Percentiles rank a stretch among this genome's conserved stretches.
These are phyloP conservation scores for Ibycter americanus DNA, from an alignment of 2,797 vertebrate genomes.

Conservation along the genomic window DNA sequence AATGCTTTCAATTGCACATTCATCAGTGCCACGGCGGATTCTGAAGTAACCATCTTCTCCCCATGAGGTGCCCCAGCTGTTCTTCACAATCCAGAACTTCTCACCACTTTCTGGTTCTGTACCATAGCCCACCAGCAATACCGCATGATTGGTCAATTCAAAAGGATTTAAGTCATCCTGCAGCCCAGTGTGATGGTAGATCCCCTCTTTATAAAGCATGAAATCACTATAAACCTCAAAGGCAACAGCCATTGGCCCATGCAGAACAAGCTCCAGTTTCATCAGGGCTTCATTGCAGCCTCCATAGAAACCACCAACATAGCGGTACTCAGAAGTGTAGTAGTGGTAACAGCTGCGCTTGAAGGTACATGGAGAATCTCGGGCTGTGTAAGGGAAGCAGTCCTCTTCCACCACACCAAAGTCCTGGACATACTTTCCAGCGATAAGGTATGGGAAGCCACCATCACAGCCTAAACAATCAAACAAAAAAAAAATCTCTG, in stretches of 20 bases:
- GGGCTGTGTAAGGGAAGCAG: constrained; percentile 87
- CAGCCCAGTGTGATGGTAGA: constrained; percentile 93
- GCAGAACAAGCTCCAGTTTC: constrained; percentile 89
- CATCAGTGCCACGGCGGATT: constrained; percentile 89
- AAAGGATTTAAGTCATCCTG: constrained; percentile 87
- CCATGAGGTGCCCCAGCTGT: constrained; percentile 92
- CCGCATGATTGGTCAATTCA: constrained; percentile 94
- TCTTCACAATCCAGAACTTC: constrained; percentile 94
- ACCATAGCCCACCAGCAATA: constrained; percentile 93
- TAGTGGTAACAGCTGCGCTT: constrained; percentile 77
- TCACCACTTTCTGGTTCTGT: constrained; percentile 79
- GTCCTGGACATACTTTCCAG: constrained; percentile 92
- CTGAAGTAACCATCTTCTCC: constrained; percentile 92
- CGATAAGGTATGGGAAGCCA: constrained; percentile 93
- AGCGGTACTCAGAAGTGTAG: constrained; percentile 87
- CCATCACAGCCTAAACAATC: constrained; percentile 89
- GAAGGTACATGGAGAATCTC: constrained; percentile 78
- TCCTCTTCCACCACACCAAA: constrained; percentile 92
- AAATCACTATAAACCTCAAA: constrained; percentile 94
- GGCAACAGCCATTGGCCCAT: constrained; percentile 87
- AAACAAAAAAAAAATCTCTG: no score
- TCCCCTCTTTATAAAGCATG: constrained; percentile 84
- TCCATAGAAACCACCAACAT: constrained; percentile 95
- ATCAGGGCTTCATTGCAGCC: constrained; percentile 92
- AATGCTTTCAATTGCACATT: constrained; percentile 95